Conservation (phyloP, 2,888 invertebrate genomes). For the Corythucha ciliata region DNA sequence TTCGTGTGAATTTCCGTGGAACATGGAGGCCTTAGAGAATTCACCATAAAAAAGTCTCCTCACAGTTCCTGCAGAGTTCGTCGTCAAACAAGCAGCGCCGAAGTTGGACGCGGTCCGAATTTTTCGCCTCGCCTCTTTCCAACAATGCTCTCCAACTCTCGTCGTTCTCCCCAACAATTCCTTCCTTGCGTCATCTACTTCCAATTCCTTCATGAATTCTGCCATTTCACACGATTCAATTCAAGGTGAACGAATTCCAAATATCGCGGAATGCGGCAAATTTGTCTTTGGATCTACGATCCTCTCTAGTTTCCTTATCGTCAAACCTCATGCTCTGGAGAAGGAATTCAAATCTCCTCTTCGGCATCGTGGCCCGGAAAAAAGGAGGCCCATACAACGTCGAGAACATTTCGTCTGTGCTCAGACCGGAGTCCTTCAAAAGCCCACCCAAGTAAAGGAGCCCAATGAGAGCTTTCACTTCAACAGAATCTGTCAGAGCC, state of each 20-base stretch:
- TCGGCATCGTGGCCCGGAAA: conserved; percentile 1
- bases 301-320: background rate
- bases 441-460: background rate
- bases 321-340: conserved; percentile 5
- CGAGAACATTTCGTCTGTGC: conserved; percentile 1
- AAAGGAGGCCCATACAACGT: background rate
- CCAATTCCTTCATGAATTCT: too few species aligned
- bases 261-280: conserved; percentile 24
- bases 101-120: too few species aligned
- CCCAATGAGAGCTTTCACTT: background rate
- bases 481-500: background rate
- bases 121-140: too few species aligned
- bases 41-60: too few species aligned
- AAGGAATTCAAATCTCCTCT: conserved; percentile 7
- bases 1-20: too few species aligned
- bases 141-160: too few species aligned
- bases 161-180: too few species aligned
- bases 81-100: too few species aligned
- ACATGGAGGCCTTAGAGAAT: too few species aligned
- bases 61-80: too few species aligned
- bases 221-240: too few species aligned
- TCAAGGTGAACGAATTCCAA: conserved; percentile 17
- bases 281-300: conserved; percentile 12
- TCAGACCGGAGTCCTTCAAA: background rate
- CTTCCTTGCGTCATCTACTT: too few species aligned